Evolutionary conservation across 2,797 vertebrate species (phyloP).

Genomic region (Urophycis tenuis): DNA sequence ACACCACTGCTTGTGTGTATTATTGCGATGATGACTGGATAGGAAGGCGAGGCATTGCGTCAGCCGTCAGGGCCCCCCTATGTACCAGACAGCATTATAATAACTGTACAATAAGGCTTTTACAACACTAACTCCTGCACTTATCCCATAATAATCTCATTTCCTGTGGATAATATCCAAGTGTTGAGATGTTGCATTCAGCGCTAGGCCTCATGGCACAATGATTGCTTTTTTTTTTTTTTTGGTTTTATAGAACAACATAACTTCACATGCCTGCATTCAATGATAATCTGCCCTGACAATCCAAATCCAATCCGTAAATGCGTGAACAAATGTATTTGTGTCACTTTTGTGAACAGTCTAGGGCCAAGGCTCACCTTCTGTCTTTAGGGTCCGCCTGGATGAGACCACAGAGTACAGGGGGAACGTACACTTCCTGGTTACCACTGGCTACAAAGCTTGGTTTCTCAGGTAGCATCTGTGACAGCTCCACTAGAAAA

Average conservation of each 20-base stretch:
- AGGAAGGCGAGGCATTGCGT: not conserved
- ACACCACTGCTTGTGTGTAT: not conserved
- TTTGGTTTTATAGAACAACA: not conserved
- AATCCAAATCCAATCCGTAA: not conserved
- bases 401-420: conserved; percentile 65
- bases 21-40: too few species aligned
- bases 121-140: not conserved
- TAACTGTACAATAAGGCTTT: conserved; percentile 1
- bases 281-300: not conserved
- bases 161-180: not conserved
- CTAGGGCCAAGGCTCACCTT: conserved; percentile 40
- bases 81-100: not conserved
- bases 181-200: not conserved
- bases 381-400: conserved; percentile 58
- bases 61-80: not conserved
- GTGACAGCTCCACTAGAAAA: conserved; percentile 76
- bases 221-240: not conserved
- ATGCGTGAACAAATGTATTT: not conserved
- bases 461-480: conserved; percentile 62
- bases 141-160: not conserved
- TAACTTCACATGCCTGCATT: not conserved
- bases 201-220: not conserved
- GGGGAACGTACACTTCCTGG: conserved; percentile 69
- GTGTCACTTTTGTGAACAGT: not conserved
- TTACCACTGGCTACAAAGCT: conserved; percentile 77